These are phyloP conservation scores for Andrena marginata DNA, from an alignment of 2,888 invertebrate genomes.

Conservation along the genomic window DNA sequence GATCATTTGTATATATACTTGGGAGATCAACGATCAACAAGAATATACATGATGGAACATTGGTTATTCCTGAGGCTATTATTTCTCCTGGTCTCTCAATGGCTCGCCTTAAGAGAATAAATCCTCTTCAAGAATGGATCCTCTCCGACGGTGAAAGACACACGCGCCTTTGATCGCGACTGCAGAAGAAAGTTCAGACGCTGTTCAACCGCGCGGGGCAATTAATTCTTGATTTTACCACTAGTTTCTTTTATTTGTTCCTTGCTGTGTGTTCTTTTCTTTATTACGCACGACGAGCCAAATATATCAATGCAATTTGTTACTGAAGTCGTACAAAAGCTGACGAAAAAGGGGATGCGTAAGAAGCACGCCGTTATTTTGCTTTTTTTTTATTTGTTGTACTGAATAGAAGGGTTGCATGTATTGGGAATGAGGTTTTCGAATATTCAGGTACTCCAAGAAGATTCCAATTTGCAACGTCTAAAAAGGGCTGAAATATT, in stretches of 20 bases:
- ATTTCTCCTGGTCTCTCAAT: slow-evolving; percentile 40
- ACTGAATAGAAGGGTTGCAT: too few relatives aligned
- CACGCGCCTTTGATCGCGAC: slow-evolving; percentile 44
- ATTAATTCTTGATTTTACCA: slow-evolving; percentile 59
- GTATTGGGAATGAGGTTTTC: too few relatives aligned
- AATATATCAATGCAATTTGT: slow-evolving; percentile 16
- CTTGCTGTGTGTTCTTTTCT: not conserved
- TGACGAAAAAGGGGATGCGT: too few relatives aligned
- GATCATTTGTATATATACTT: slow-evolving; percentile 47
- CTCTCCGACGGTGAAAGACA: slow-evolving; percentile 40
- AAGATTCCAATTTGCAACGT: too few relatives aligned
- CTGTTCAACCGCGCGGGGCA: slow-evolving; percentile 31
- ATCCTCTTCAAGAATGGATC: slow-evolving; percentile 52
- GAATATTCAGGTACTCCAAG: too few relatives aligned
- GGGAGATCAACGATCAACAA: slow-evolving; percentile 60
- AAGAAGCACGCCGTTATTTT: too few relatives aligned
- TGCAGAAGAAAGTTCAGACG: slow-evolving; percentile 49
- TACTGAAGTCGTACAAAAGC: too few relatives aligned
- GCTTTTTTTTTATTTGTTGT: too few relatives aligned
- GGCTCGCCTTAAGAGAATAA: slow-evolving; percentile 49
- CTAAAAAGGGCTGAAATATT: too few relatives aligned
- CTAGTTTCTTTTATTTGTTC: slow-evolving; percentile 11
- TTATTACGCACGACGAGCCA: not conserved
- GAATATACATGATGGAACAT: slow-evolving; percentile 52
- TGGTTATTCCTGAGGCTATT: slow-evolving; percentile 48